Conservation (phyloP, 2,888 invertebrate genomes). For the Calameuta filiformis region DNA sequence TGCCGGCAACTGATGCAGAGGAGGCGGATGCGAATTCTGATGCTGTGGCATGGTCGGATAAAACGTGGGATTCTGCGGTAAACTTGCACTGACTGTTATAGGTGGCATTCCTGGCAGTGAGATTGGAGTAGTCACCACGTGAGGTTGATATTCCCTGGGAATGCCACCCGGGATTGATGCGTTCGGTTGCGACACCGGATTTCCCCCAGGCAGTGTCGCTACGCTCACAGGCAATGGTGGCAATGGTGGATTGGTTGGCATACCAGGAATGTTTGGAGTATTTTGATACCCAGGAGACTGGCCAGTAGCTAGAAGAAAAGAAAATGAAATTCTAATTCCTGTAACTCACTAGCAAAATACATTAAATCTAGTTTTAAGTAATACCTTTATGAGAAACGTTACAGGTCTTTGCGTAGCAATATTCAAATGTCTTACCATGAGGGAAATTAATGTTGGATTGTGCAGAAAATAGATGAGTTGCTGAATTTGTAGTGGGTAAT, state of each 20-base stretch:
- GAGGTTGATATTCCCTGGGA: conserved; percentile 47
- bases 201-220: conserved; percentile 12
- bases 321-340: not conserved
- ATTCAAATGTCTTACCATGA: conserved; percentile 38
- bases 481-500: conserved; percentile 54
- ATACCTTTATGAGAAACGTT: not conserved
- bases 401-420: not conserved
- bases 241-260: conserved; percentile 53
- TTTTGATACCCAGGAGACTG: conserved; percentile 37
- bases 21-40: conserved; percentile 5
- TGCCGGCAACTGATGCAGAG: conserved; percentile 32
- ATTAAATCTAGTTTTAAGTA: conserved; percentile 11
- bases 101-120: conserved; percentile 84
- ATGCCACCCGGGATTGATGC: conserved; percentile 49
- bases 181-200: conserved; percentile 39
- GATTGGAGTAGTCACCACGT: conserved; percentile 74
- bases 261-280: conserved; percentile 60
- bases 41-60: conserved; percentile 51
- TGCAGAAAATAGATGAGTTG: conserved; percentile 41
- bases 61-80: conserved; percentile 68
- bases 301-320: conserved; percentile 32
- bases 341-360: not conserved
- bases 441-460: conserved; percentile 36
- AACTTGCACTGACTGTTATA: conserved; percentile 79
- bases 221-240: conserved; percentile 31